Base-by-base conservation (phyloP, 2,113 vertebrate species). In the Aegotheles bennettii region DNA sequence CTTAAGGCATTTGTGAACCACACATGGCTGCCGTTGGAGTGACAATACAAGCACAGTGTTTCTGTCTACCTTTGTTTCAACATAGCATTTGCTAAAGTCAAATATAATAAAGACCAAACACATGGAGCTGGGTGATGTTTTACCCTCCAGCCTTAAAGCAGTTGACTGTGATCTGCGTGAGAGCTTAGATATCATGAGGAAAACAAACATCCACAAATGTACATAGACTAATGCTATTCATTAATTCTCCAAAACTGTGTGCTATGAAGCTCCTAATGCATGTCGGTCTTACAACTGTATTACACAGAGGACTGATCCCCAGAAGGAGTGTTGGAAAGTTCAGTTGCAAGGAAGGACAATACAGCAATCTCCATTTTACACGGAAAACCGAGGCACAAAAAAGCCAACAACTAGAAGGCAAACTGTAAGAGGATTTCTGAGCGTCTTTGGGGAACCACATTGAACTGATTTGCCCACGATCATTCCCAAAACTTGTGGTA, bases 271-370 rank as follows among this genome's bases (percentile, higher is more conserved):
- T 70, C 47, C 21, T 75, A 18, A 8, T 14, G 26, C 17, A 20
- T 0, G 0, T 43, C 0, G 1, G 6, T 35, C 13, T 63, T 35
- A 54, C 8, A 70, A 6, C 13, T 23, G 15, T 42, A 19, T 24
- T 57, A 35, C 7, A 11, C 3, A 40, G 23, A 0, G 0, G 33
- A 56, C 2, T 67, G 4, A 35, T 56, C 14, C 40, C 15, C 17
- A 36, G 13, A 2, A 33, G 13, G 7, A 56, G 5, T 10, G 8
- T 5, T 85, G 33, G 29, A 38, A 85, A 45, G 9, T 48, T 61
- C 36, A 36, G 6, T 15, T 80, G 12, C 26, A 43, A 60, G 10
- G 16, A 74, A 74, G 16, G 40, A 16, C 28, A 54, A 18, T 15
- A 7, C 2, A 67, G 11, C 4, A 47, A 24, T 70, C 8, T 20